A percentile compares a stretch with the other conserved stretches of the same genome.
phyloP scores from a whole-genome alignment of 2,888 invertebrate species.

The Athripsodes cinereus region DNA sequence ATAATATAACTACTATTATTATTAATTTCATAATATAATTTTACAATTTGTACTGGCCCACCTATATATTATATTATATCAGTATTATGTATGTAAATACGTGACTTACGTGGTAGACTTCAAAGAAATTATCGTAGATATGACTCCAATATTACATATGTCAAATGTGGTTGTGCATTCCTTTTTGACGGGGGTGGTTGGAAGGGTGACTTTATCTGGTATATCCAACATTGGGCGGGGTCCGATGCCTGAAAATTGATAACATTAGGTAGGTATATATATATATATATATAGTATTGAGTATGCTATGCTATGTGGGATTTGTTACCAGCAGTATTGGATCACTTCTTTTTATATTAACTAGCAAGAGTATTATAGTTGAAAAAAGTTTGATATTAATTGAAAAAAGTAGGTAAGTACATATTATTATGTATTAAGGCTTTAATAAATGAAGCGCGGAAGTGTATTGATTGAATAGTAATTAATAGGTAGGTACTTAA shows the following conservation, averaged over 20 bases:
- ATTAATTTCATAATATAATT: not conserved
- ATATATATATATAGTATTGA: slow-evolving; percentile 1
- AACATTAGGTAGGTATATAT: not conserved
- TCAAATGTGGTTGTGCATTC: not conserved
- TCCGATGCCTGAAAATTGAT: slow-evolving; percentile 9
- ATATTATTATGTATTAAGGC: no score
- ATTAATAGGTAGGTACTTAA: no score
- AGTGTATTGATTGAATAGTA: no score
- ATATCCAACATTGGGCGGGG: slow-evolving; percentile 11
- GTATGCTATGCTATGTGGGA: no score
- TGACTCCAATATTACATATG: slow-evolving; percentile 7
- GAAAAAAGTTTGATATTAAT: no score
- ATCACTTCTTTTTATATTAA: no score
- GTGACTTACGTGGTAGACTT: not conserved
- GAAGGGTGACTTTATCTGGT: slow-evolving; percentile 10
- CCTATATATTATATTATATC: not conserved
- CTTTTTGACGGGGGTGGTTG: slow-evolving; percentile 6
- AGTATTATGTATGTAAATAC: not conserved
- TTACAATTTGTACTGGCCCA: not conserved
- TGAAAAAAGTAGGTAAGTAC: no score
- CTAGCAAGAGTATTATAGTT: no score
- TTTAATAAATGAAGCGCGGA: no score
- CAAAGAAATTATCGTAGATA: not conserved
- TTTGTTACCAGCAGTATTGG: no score
- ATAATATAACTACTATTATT: not conserved